phyloP scores from a whole-genome alignment of 1,140 invertebrate genomes.

The Dinoponera quadriceps region DNA sequence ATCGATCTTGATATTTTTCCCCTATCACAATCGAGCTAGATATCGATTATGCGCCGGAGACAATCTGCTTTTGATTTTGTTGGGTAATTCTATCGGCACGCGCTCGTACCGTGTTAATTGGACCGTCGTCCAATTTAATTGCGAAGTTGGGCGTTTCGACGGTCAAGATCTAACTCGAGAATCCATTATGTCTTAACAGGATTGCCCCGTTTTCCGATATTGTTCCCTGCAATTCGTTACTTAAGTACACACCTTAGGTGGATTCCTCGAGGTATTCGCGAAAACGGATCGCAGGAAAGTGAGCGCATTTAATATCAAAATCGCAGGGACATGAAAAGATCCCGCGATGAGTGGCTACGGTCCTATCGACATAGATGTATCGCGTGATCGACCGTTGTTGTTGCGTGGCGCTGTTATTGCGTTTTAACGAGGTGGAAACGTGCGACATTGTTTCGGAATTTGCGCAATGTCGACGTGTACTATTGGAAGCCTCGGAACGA shows the following conservation, averaged over 20 bases:
- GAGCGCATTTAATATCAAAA: conserved; percentile 7
- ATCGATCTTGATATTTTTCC: too few species aligned
- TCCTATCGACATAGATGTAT: neutral
- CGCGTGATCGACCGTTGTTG: conserved; percentile 1
- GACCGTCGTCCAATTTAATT: conserved; percentile 45
- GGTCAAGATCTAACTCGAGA: conserved; percentile 52
- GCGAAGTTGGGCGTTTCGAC: neutral
- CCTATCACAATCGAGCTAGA: too few species aligned
- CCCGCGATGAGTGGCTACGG: neutral
- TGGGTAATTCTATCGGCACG: neutral
- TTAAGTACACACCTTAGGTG: conserved; percentile 9
- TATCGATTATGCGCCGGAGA: conserved; percentile 18
- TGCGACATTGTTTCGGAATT: conserved; percentile 25
- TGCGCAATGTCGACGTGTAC: conserved; percentile 2
- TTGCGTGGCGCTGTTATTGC: neutral
- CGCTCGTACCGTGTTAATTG: too few species aligned
- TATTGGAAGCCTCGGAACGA: conserved; percentile 17
- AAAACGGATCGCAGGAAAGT: neutral
- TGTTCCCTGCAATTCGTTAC: conserved; percentile 32
- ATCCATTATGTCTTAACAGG: conserved; percentile 57
- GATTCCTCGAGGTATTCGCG: conserved; percentile 6
- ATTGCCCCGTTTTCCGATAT: conserved; percentile 51
- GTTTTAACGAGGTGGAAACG: neutral
- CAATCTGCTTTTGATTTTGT: conserved; percentile 22
- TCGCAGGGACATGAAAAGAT: neutral